These are phyloP conservation scores for Phallusia fumigata DNA, from an alignment of 23 tunicate species.

Conservation along the genomic window DNA sequence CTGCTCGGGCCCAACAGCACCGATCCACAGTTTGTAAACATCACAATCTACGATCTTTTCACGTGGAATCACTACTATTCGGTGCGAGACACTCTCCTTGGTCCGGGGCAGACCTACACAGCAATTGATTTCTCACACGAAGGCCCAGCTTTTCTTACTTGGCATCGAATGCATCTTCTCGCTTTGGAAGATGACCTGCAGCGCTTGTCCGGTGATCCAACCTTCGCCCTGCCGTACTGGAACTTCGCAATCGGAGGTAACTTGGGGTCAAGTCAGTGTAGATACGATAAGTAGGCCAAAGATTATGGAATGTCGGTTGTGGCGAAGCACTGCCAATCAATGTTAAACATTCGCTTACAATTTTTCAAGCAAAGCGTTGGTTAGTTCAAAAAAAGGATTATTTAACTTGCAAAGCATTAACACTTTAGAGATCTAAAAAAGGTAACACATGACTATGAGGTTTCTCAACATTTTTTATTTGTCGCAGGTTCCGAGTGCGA, in stretches of 20 bases:
- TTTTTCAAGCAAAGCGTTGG: too few species aligned
- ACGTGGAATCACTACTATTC: slow-evolving; percentile 82
- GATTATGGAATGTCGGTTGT: not conserved
- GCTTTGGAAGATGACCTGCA: slow-evolving; percentile 66
- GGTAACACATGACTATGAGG: not conserved
- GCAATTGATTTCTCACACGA: slow-evolving; percentile 78
- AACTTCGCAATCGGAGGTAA: slow-evolving; percentile 78
- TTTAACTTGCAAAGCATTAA: too few species aligned
- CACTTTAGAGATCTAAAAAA: too few species aligned
- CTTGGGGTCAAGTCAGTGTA: not conserved
- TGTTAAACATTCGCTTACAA: too few species aligned
- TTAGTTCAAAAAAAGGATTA: too few species aligned
- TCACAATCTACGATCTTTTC: slow-evolving; percentile 71
- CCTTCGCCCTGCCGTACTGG: slow-evolving; percentile 74
- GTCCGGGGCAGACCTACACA: slow-evolving; percentile 70
- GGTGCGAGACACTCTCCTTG: slow-evolving; percentile 78
- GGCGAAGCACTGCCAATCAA: too few species aligned
- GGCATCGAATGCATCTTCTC: slow-evolving; percentile 78
- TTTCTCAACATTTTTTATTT: not conserved
- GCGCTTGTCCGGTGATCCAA: slow-evolving; percentile 41
- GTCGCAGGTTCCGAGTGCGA: slow-evolving; percentile 55
- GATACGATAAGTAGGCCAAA: not conserved
- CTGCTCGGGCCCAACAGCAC: slow-evolving; percentile 60
- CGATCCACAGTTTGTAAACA: slow-evolving; percentile 52
- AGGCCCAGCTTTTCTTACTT: slow-evolving; percentile 81